Evolutionary conservation across 2,888 invertebrate genomes (phyloP), one percentile per base, ranked within the genome.

Genomic region (Conops quadrifasciatus): DNA sequence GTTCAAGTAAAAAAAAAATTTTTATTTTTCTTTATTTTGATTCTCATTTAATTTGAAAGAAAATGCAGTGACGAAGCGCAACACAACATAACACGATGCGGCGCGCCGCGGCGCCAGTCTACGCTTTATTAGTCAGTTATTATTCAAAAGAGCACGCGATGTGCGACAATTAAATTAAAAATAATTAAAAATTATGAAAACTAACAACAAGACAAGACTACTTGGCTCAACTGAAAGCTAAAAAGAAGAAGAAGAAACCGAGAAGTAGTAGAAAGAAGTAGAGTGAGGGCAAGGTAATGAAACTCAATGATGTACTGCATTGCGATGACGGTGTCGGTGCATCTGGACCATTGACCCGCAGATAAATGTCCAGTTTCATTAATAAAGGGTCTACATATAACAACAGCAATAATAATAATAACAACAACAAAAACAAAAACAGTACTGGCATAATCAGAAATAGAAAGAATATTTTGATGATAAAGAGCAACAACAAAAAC

Each of bases 101-200:
- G 9, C 9, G 36, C 36, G 36, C 4, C 36, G 28, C 58, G 28
- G 16, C 26, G 15, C 3, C 15, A 5, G 58, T 24, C 58, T 15
- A 24, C 59, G 66, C 49, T 66, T 69, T 67, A 73, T 71, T 43
- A 36, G 36, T 9, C 36, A 4, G 36, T 71, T 70, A 71, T 74
- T 74, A 58, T 73, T 74, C 71, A 75, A 71, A 74, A 74, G 71
- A 73, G 78, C 80, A 81, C 80, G 80, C 81, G 80, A 81, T 80
- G 79, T 80, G 82, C 82, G 82, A 82, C 82, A 82, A 83, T 83
- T 83, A 83, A 82, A 82, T 83, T 83, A 82, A 80, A 82, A 82
- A 80, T 83, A 82, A 82, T 82, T 82, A 82, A 83, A 82, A 82
- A 81, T 82, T 83, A 82, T 83, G 83, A 81, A 82, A 81, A 82